A percentile compares a stretch with the other conserved stretches of the same genome.
phyloP scores from a whole-genome alignment of 23 tunicate genomes.

The Ciona savignyi region DNA sequence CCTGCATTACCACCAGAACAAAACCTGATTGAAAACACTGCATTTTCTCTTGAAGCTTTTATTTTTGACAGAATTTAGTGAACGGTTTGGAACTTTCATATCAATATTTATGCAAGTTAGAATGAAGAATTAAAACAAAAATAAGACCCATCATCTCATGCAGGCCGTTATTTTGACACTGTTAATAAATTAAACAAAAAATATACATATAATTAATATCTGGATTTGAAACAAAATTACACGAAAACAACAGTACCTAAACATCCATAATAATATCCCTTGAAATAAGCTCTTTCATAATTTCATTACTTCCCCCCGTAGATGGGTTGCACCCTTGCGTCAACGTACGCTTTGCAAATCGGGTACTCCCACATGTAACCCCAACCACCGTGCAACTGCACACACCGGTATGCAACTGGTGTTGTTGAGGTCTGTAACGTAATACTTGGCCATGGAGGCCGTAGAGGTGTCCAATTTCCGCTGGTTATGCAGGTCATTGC shows the following conservation, averaged over 20 bases:
- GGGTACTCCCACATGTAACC: constrained; percentile 99
- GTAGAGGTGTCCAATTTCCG: constrained; percentile 73
- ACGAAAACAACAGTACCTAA: background rate
- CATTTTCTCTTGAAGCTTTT: too few species aligned
- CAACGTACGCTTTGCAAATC: constrained; percentile 80
- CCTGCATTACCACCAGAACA: too few species aligned
- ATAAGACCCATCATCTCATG: too few species aligned
- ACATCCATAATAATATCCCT: constrained; percentile 58
- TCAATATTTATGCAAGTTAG: too few species aligned
- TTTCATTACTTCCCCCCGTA: constrained; percentile 98
- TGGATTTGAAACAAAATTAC: background rate
- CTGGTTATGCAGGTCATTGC: constrained; percentile 70
- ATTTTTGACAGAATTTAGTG: too few species aligned
- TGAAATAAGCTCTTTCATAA: constrained; percentile 96
- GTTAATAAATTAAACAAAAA: too few species aligned
- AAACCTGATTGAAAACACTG: too few species aligned
- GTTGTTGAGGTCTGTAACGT: constrained; percentile 74
- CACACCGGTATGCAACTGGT: constrained; percentile 63
- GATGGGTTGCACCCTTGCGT: constrained; percentile 85
- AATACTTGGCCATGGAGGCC: constrained; percentile 98
- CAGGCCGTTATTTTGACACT: background rate
- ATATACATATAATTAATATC: too few species aligned
- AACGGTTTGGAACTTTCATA: too few species aligned
- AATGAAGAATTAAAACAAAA: background rate
- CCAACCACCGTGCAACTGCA: constrained; percentile 95